These are phyloP conservation scores for Julus scandinavius DNA, from an alignment of 2,888 invertebrate species.

Conservation along the genomic window DNA sequence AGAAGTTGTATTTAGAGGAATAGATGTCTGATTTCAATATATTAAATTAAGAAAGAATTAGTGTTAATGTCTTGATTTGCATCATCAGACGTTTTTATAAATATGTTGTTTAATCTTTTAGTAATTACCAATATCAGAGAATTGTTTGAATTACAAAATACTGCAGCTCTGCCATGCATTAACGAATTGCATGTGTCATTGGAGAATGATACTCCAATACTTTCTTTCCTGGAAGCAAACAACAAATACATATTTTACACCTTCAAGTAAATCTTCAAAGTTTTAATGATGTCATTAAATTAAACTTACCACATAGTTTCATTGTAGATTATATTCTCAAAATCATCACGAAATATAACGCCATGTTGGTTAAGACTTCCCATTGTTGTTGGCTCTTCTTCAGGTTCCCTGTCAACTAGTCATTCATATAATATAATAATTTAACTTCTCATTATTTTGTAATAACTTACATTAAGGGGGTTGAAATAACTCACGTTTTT, in stretches of 20 bases:
- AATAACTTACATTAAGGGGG: conserved; percentile 26
- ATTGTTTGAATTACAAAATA: background rate
- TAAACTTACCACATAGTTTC: conserved; percentile 6
- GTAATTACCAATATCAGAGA: conserved; percentile 23
- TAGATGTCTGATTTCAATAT: conserved; percentile 62
- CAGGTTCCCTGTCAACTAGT: background rate
- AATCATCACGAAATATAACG: conserved; percentile 65
- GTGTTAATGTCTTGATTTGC: too few relatives aligned
- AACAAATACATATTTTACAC: background rate
- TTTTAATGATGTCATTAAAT: background rate
- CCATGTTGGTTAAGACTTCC: conserved; percentile 63
- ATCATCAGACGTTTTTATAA: conserved; percentile 10
- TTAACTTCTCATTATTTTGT: conserved; percentile 43
- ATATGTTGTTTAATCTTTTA: background rate
- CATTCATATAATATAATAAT: background rate
- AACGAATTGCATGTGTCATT: background rate
- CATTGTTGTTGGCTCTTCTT: conserved; percentile 58
- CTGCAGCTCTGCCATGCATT: background rate
- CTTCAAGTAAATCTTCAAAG: background rate
- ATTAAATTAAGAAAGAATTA: background rate
- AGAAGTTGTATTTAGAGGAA: conserved; percentile 65
- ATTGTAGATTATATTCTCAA: conserved; percentile 61
- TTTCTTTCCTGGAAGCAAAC: background rate
- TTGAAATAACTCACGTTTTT: conserved; percentile 63
- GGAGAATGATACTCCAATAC: background rate